Evolutionary conservation across 64 coral and sea anemone species (phyloP).

Genomic region (Pocillopora verrucosa): DNA sequence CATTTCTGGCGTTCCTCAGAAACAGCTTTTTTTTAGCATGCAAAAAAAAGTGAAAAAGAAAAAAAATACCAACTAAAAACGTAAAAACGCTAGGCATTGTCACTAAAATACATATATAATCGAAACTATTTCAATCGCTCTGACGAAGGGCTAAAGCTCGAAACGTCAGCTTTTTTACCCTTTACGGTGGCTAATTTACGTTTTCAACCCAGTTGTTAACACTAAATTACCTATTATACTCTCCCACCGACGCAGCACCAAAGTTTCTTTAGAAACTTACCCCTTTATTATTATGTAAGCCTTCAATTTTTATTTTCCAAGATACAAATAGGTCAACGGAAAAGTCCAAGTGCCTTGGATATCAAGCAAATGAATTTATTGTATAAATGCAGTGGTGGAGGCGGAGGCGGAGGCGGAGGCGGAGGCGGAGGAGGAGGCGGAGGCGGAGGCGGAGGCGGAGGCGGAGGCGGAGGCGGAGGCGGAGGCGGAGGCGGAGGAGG

Average conservation of each 20-base stretch:
- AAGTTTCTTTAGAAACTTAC: no score
- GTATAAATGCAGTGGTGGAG: conserved; percentile 35
- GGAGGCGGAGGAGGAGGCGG: conserved; percentile 21
- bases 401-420: conserved; percentile 30
- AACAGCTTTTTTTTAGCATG: not conserved
- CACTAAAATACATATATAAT: not conserved
- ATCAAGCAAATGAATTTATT: conserved; percentile 43
- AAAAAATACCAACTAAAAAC: no score
- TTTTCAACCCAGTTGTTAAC: no score
- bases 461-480: not conserved
- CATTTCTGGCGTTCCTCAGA: no score
- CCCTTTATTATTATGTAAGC: not conserved
- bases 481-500: not conserved
- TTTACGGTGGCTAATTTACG: no score
- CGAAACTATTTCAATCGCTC: no score
- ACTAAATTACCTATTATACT: no score
- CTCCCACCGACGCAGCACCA: no score
- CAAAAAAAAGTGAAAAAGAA: no score
- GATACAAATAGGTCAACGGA: conserved; percentile 44
- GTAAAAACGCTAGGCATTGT: not conserved
- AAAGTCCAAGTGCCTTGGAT: conserved; percentile 43
- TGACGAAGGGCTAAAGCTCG: no score
- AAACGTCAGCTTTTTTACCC: no score
- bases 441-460: not conserved
- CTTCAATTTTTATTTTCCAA: not conserved